Evolutionary conservation across 2,113 vertebrate species (phyloP).

Genomic region (Mesitornis unicolor): DNA sequence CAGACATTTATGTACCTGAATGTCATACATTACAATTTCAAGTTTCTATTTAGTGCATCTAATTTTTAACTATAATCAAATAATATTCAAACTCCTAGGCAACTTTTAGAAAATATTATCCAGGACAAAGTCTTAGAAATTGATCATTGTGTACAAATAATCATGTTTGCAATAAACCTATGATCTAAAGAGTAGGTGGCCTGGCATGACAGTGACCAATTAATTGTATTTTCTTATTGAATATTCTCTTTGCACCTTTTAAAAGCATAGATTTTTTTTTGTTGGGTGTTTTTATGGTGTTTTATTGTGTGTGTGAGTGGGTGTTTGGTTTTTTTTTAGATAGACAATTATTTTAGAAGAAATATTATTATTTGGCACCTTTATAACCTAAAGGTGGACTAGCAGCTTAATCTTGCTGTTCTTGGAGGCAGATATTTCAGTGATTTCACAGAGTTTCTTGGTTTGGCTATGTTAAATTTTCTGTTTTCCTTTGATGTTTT

Average conservation of each 20-base stretch:
- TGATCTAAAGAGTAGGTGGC: background rate
- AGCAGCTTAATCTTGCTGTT: background rate
- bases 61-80: slow-evolving; percentile 26
- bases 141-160: background rate
- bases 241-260: background rate
- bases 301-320: background rate
- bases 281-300: background rate
- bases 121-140: slow-evolving; percentile 54
- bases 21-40: slow-evolving; percentile 33
- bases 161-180: background rate
- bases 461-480: background rate
- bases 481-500: background rate
- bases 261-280: background rate
- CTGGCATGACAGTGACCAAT: background rate
- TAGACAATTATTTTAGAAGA: background rate
- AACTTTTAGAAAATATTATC: background rate
- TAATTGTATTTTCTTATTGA: background rate
- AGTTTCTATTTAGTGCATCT: slow-evolving; percentile 8
- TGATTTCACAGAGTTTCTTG: background rate
- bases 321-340: background rate
- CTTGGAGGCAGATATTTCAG: background rate
- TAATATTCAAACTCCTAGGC: background rate
- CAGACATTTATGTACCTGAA: slow-evolving; percentile 48
- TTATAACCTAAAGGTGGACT: background rate
- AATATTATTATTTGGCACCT: background rate